These are phyloP conservation scores for Ephialtes manifestator DNA, from an alignment of 2,888 invertebrate genomes.

Conservation along the genomic window DNA sequence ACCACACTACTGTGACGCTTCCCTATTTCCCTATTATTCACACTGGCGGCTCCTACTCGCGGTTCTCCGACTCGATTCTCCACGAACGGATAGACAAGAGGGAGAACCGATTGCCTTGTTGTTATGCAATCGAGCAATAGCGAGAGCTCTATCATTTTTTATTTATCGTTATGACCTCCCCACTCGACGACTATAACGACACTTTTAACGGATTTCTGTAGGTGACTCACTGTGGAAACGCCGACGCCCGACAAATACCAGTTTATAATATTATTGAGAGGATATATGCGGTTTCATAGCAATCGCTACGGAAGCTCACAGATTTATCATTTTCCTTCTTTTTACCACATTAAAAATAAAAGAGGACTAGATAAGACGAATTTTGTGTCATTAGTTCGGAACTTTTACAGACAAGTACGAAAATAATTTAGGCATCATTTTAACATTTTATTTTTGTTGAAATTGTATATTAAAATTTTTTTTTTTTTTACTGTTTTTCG, in stretches of 20 bases:
- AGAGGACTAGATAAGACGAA: neutral
- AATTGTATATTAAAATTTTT: neutral
- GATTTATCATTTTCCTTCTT: neutral
- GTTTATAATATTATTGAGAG: slow-evolving; percentile 14
- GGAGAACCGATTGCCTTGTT: slow-evolving; percentile 9
- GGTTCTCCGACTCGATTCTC: slow-evolving; percentile 7
- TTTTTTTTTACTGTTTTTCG: neutral
- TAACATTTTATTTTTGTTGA: neutral
- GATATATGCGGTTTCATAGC: slow-evolving; percentile 35
- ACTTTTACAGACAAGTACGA: neutral
- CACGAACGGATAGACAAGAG: slow-evolving; percentile 5
- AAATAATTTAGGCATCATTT: neutral
- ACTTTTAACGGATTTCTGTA: neutral
- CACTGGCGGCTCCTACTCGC: slow-evolving; percentile 28
- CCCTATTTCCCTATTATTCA: slow-evolving; percentile 44
- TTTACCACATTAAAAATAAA: slow-evolving; percentile 1
- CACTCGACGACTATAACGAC: neutral
- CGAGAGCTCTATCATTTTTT: slow-evolving; percentile 43
- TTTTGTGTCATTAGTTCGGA: neutral
- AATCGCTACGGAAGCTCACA: slow-evolving; percentile 33
- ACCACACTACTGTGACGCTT: slow-evolving; percentile 28
- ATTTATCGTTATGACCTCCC: slow-evolving; percentile 24
- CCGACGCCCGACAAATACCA: neutral
- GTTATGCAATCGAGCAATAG: slow-evolving; percentile 44
- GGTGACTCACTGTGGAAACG: slow-evolving; percentile 46